Base-by-base conservation (phyloP, 2,888 invertebrate genomes). In the Drosophila pseudotalamancana region DNA sequence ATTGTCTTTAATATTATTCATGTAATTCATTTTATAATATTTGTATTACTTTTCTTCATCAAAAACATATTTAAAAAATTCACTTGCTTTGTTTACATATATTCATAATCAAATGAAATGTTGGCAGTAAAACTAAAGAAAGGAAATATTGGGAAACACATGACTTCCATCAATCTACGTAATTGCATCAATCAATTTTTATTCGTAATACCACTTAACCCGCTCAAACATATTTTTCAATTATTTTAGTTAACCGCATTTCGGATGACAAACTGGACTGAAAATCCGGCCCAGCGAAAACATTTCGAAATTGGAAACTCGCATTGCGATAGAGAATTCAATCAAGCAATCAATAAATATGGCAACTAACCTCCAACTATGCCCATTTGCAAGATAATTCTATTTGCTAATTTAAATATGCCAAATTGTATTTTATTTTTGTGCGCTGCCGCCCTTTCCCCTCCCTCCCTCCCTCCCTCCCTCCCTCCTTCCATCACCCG, bases 291-390 rank as follows among this genome's bases (percentile, higher is more conserved):
- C 34, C 18, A 48, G 34, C 40, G 55, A 40, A 75, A 59, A 45
- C 55, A 35, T 67, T 65, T 66, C 65, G n/a, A n/a, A n/a, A n/a
- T n/a, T n/a, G n/a, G n/a, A n/a, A n/a, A n/a, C 57, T 65, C 53
- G 65, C 68, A 66, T 56, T 80, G 61, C 32, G 57, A 42, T 37
- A 43, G 42, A 31, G 76, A 86, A 87, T 87, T 87, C 67, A 75
- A 81, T 82, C 82, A 84, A 72, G 66, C 85, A 87, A 82, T 82
- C 81, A 87, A 87, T 87, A 87, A 87, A 84, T 78, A 84, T 77
- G 72, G 57, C 77, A 81, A 70, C 87, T 83, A 79, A 79, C 67
- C 84, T 86, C 51, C 72, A 57, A 60, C 55, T 63, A 72, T 68
- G 72, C 61, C 42, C 65, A 65, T 48, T 72, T 79, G 69, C 8